These are phyloP conservation scores for Salpingus planirostris DNA, from an alignment of 2,888 invertebrate species.

Conservation along the genomic window DNA sequence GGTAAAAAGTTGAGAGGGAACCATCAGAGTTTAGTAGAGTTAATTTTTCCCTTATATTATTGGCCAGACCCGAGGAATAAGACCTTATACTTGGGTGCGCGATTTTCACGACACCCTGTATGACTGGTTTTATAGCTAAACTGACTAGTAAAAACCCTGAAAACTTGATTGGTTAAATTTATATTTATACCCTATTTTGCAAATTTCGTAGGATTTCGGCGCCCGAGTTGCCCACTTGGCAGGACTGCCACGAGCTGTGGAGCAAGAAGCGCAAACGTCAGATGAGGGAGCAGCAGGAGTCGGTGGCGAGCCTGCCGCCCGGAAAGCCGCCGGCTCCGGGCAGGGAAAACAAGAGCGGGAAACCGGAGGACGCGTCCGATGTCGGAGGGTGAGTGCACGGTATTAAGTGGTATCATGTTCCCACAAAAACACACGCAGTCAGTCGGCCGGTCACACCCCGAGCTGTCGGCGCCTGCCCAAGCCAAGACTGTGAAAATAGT, in stretches of 20 bases:
- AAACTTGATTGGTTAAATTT: background rate
- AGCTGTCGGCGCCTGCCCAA: too few relatives aligned
- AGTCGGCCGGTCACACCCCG: too few relatives aligned
- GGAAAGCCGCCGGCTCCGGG: slow-evolving; percentile 34
- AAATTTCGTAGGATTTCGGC: slow-evolving; percentile 65
- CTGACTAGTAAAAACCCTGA: background rate
- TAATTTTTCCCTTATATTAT: too few relatives aligned
- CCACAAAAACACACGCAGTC: too few relatives aligned
- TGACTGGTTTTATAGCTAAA: background rate
- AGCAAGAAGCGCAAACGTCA: slow-evolving; percentile 89
- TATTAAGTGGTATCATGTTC: slow-evolving; percentile 16
- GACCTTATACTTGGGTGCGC: too few relatives aligned
- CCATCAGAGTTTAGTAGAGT: too few relatives aligned
- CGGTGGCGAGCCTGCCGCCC: slow-evolving; percentile 40
- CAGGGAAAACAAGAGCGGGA: slow-evolving; percentile 26
- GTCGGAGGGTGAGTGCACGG: slow-evolving; percentile 48
- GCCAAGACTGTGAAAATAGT: too few relatives aligned
- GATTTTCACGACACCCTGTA: background rate
- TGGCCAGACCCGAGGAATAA: too few relatives aligned
- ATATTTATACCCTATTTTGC: slow-evolving; percentile 5
- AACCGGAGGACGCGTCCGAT: slow-evolving; percentile 44
- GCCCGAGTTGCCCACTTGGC: slow-evolving; percentile 85
- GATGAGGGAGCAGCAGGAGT: slow-evolving; percentile 66
- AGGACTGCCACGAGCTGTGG: slow-evolving; percentile 99
- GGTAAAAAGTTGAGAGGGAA: too few relatives aligned